Conservation (phyloP, 2,797 vertebrate species). For the Tokudaia muenninki region DNA sequence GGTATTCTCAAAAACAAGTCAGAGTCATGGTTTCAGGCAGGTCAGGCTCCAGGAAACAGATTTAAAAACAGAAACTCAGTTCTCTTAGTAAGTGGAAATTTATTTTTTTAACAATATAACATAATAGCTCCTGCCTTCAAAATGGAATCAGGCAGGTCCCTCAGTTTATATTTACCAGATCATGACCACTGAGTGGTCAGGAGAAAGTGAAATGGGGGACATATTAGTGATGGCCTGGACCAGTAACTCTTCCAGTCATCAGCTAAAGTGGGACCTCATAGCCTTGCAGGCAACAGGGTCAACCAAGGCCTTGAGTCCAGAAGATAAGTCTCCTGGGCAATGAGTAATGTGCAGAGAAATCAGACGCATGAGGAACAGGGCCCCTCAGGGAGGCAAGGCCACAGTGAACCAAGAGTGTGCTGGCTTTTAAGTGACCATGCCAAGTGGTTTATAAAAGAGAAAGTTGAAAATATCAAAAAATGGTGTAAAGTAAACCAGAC, state of each 20-base stretch:
- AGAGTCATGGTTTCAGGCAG: no score
- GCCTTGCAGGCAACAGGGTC: neutral
- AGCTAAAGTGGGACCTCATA: neutral
- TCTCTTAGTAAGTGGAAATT: no score
- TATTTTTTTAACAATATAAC: no score
- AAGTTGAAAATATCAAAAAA: neutral
- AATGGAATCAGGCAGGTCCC: no score
- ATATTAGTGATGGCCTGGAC: no score
- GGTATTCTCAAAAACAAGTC: no score
- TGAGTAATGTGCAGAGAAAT: neutral
- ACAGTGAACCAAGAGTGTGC: neutral
- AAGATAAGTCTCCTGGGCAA: neutral
- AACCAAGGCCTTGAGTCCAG: neutral
- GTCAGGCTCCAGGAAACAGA: no score
- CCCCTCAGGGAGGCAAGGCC: neutral
- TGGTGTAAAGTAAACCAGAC: neutral
- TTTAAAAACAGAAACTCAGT: no score
- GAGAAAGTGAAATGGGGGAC: neutral
- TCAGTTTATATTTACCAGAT: neutral
- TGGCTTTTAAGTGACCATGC: neutral
- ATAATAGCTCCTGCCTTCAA: no score
- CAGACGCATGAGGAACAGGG: neutral
- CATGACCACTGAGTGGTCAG: neutral
- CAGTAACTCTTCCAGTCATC: neutral
- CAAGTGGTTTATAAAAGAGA: neutral